phyloP scores from a whole-genome alignment of 2,797 vertebrate species.

The Enteromius unitaeniatus region DNA sequence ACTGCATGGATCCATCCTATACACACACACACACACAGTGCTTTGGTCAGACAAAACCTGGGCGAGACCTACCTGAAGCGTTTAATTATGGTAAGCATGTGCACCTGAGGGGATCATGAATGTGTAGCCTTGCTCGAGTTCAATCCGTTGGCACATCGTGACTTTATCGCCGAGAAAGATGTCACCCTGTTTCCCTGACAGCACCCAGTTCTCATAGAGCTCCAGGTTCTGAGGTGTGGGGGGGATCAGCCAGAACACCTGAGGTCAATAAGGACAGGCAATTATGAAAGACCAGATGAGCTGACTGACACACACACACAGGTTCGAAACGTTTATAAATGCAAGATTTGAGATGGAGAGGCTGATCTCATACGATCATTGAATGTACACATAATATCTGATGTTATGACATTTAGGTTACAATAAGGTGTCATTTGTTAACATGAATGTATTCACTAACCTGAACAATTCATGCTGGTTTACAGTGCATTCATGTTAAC shows the following conservation, averaged over 20 bases:
- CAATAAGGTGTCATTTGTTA: too few relatives aligned
- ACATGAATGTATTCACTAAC: too few relatives aligned
- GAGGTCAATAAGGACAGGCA: conserved; percentile 4
- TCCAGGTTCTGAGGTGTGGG: conserved; percentile 95
- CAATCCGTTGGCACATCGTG: conserved; percentile 91
- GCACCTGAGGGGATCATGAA: conserved; percentile 98
- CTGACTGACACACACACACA: not conserved
- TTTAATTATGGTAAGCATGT: not conserved
- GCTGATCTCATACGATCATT: too few relatives aligned
- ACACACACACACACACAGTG: conserved; percentile 32
- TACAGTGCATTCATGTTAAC: too few relatives aligned
- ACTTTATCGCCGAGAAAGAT: conserved; percentile 97
- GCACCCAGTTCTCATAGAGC: conserved; percentile 97
- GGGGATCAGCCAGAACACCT: conserved; percentile 98
- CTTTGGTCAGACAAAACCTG: not conserved
- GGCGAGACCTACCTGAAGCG: not conserved
- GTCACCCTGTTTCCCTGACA: conserved; percentile 98
- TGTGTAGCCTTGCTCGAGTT: conserved; percentile 94
- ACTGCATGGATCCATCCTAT: conserved; percentile 98
- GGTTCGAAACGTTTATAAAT: not conserved
- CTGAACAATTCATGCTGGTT: too few relatives aligned
- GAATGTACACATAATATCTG: too few relatives aligned
- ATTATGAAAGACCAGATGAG: conserved; percentile 12
- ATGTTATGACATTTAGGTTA: too few relatives aligned
- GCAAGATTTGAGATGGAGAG: not conserved